Percentiles rank a stretch among this genome's conserved stretches.
These are phyloP conservation scores for Actinernus sp. DNA, from an alignment of 92 coral and sea anemone species.

Conservation along the genomic window DNA sequence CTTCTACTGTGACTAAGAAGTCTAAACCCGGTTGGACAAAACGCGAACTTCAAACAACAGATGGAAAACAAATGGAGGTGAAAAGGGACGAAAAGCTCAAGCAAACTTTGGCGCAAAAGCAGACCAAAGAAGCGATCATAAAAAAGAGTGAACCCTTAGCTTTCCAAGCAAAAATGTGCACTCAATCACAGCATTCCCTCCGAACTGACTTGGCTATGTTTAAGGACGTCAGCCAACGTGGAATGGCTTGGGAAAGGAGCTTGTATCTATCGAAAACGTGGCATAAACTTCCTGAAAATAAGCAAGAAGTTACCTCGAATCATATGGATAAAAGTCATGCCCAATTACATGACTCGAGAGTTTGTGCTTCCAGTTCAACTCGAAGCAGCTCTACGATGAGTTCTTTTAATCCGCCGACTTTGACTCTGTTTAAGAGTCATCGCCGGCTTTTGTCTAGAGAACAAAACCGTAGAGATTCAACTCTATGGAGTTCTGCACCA, in stretches of 20 bases:
- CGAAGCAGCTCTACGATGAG: slow-evolving; percentile 1
- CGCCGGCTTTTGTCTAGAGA: slow-evolving; percentile 2
- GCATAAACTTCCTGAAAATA: not conserved
- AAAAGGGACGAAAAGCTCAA: too few species aligned
- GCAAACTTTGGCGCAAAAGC: too few species aligned
- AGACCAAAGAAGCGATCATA: too few species aligned
- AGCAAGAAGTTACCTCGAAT: not conserved
- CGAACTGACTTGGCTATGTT: slow-evolving; percentile 57
- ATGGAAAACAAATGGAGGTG: not conserved
- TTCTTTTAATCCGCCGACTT: not conserved
- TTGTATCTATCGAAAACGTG: not conserved
- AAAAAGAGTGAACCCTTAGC: not conserved
- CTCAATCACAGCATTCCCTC: slow-evolving; percentile 61
- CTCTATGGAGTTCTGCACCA: not conserved
- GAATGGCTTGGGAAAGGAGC: not conserved
- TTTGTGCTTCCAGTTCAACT: not conserved
- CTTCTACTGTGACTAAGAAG: not conserved
- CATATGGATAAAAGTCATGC: not conserved
- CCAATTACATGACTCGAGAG: not conserved
- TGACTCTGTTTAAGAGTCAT: not conserved
- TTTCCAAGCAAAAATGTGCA: slow-evolving; percentile 47
- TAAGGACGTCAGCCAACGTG: not conserved
- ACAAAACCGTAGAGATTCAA: not conserved
- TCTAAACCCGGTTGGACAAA: not conserved
- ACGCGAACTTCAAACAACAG: not conserved